Conservation (phyloP, 2,888 invertebrate genomes). For the Meliscaeva auricollis region DNA sequence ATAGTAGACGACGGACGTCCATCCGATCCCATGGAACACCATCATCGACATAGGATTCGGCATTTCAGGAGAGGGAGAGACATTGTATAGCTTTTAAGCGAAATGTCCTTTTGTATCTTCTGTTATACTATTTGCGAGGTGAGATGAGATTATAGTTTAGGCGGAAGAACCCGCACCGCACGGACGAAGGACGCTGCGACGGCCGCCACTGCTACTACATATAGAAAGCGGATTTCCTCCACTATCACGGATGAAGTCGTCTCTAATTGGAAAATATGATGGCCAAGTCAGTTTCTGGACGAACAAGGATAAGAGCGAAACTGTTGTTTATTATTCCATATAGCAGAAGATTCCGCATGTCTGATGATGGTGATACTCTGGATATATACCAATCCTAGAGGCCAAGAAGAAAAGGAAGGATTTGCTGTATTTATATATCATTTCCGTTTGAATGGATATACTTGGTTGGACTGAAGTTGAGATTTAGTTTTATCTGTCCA, state of each 20-base stretch:
- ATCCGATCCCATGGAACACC: constrained; percentile 32
- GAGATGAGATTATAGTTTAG: constrained; percentile 72
- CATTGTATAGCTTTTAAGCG: constrained; percentile 63
- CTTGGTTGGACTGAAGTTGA: constrained; percentile 35
- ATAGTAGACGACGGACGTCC: constrained; percentile 10
- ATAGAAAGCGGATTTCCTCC: constrained; percentile 51
- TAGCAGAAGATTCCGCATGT: constrained; percentile 4
- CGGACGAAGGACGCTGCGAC: constrained; percentile 9
- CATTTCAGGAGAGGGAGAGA: constrained; percentile 11
- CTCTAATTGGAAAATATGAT: constrained; percentile 74
- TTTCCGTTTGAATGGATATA: constrained; percentile 66
- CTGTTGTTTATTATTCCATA: constrained; percentile 56
- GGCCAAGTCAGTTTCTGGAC: constrained; percentile 48
- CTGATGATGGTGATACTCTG: neutral
- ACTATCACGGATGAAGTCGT: constrained; percentile 55
- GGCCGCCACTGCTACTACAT: neutral
- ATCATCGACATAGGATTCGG: constrained; percentile 21
- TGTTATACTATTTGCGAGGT: constrained; percentile 6
- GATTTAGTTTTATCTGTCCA: constrained; percentile 61
- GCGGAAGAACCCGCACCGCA: constrained; percentile 33
- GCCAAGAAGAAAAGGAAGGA: constrained; percentile 2
- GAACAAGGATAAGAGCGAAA: constrained; percentile 42
- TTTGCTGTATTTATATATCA: constrained; percentile 41
- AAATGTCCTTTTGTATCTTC: constrained; percentile 58
- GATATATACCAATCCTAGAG: neutral